Evolutionary conservation across 2,888 invertebrate species (phyloP).

Genomic region (Andrena hattorfiana): DNA sequence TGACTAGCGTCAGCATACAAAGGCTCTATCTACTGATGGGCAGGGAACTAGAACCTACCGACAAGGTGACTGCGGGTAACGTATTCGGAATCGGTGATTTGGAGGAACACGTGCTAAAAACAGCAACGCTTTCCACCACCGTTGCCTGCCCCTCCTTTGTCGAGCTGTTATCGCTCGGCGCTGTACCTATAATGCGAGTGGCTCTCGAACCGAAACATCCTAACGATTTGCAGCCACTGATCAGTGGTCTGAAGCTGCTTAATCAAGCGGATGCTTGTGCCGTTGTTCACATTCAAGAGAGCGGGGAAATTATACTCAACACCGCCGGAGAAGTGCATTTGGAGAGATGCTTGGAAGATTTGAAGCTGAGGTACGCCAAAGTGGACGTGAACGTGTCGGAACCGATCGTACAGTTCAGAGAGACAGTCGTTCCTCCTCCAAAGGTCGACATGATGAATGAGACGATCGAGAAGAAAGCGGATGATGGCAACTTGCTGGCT

Average conservation of each 20-base stretch:
- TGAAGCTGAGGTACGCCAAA: conserved; percentile 93
- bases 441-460: conserved; percentile 95
- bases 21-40: conserved; percentile 97
- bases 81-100: conserved; percentile 95
- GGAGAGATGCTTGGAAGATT: conserved; percentile 97
- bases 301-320: conserved; percentile 97
- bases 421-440: conserved; percentile 94
- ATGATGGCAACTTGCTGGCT: conserved; percentile 81
- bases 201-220: conserved; percentile 95
- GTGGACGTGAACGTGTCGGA: conserved; percentile 95
- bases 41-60: conserved; percentile 92
- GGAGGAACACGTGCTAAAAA: conserved; percentile 94
- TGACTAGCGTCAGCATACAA: conserved; percentile 89
- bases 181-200: conserved; percentile 95
- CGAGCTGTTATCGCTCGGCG: conserved; percentile 90
- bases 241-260: conserved; percentile 92
- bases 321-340: conserved; percentile 99
- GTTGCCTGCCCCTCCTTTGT: conserved; percentile 95
- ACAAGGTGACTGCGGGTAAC: conserved; percentile 95
- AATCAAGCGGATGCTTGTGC: conserved; percentile 98
- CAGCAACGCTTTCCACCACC: conserved; percentile 94
- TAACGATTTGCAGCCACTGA: conserved; percentile 90
- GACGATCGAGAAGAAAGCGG: conserved; percentile 89
- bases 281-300: conserved; percentile 94
- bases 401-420: conserved; percentile 98